Conservation (phyloP, 2,888 invertebrate genomes). For the Itoplectis maculator region DNA sequence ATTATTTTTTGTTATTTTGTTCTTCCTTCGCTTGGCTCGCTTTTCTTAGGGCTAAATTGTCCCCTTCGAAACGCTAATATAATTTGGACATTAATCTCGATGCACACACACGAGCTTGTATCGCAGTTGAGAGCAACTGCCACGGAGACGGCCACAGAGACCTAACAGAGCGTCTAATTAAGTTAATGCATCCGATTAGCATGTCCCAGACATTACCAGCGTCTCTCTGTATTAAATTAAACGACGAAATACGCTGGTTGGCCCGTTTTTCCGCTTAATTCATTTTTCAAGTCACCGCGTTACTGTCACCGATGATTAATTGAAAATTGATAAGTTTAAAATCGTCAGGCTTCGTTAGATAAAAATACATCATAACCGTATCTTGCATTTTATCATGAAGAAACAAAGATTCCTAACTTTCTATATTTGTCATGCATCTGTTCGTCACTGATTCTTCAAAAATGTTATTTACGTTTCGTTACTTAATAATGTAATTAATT, state of each 20-base stretch:
- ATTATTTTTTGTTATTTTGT: not conserved
- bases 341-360: too few relatives aligned
- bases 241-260: not conserved
- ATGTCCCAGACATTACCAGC: conserved; percentile 67
- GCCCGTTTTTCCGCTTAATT: not conserved
- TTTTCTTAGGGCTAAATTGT: not conserved
- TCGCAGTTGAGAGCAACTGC: conserved; percentile 15
- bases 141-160: conserved; percentile 32
- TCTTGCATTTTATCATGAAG: too few relatives aligned
- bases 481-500: too few relatives aligned
- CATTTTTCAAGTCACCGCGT: too few relatives aligned
- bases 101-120: not conserved
- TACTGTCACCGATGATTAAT: too few relatives aligned
- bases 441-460: too few relatives aligned
- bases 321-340: too few relatives aligned
- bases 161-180: conserved; percentile 72
- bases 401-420: too few relatives aligned
- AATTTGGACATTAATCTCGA: conserved; percentile 36
- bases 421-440: too few relatives aligned
- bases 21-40: too few relatives aligned
- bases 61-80: conserved; percentile 22
- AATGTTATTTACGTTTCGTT: too few relatives aligned
- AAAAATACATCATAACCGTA: too few relatives aligned
- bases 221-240: conserved; percentile 21
- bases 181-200: conserved; percentile 76